Base-by-base conservation (phyloP, 2,888 invertebrate genomes). In the Toxonevra muliebris region DNA sequence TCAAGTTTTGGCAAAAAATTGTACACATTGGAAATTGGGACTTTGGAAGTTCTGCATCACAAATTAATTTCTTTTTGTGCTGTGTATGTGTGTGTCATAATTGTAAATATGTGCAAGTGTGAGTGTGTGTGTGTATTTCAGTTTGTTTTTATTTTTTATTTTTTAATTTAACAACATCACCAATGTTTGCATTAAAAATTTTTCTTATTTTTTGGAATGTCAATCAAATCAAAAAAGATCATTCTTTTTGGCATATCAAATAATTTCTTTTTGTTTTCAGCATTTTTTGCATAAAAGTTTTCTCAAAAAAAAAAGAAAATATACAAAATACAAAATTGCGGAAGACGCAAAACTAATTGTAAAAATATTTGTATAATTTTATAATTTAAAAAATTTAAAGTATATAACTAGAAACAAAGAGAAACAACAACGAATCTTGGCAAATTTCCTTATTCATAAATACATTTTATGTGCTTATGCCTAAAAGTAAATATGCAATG, bases 171-270 rank as follows among this genome's bases (percentile, higher is more conserved):
- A 43, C n/a, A 17, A 48, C 43, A 61, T 57, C 62, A 65, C 67
- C 58, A 61, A 48, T 55, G n/a, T 65, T 62, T 67, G 54, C 64
- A 61, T 54, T 41, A 61, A 30, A 30, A 30, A 30, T 30, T 53
- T 58, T 60, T 66, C 12, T 40, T 4, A 30, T 17, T 30, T 60
- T 64, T 50, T 69, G 71, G 71, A 71, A 71, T 71, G 71, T 69
- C 65, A 66, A 66, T 48, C 53, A 53, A 67, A 63, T 45, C 50
- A 52, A 61, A 62, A 50, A 19, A 65, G 30, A 30, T 30, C 30
- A 30, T 30, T 30, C 30, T 30, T 30, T 30, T 30, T 30, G 30
- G 30, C 30, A 30, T 30, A 30, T 30, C 30, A 30, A 30, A 30
- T 30, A 30, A 30, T 30, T 30, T 30, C 30, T 30, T 30, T 30